Base-by-base conservation (phyloP, 2,888 invertebrate genomes). In the Andrena hattorfiana region DNA sequence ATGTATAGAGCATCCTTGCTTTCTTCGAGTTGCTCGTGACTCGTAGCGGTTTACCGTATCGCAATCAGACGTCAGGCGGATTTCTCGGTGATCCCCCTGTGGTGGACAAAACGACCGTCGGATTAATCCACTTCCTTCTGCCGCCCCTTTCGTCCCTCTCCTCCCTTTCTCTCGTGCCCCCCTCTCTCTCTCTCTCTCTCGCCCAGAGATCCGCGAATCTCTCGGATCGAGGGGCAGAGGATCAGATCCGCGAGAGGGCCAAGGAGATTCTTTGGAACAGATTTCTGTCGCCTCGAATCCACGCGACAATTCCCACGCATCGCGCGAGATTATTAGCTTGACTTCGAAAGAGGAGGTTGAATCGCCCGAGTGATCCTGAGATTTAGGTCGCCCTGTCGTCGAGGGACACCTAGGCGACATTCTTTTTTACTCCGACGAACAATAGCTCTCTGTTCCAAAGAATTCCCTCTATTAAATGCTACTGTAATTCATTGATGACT, bases 51-150 rank as follows among this genome's bases (percentile, higher is more conserved):
- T 88, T 88, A 88, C 88, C 90, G 85, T 90, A 81, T 88, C 85
- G 87, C 85, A 87, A 88, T 90, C 90, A 87, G 90, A 87, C 89
- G 86, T 89, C 90, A 84, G 90, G 86, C 77, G 85, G 86, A 85
- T 87, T 85, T 89, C 89, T 90, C 89, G 90, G 84, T 78, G 85
- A 89, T 89, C 77, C 79, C 77, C 86, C 87, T 84, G 81, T 78
- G 82, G 77, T 81, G 83, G 85, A 85, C 83, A 87, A 75, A 81
- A 88, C 80, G 83, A 77, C 81, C 71, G 76, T 82, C 76, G 68
- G 59, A 86, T 88, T 86, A 87, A 82, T 88, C 79, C 78, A 81
- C 82, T 73, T 85, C 68, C 69, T 64, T 66, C 59, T 30, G 72
- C 54, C 68, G 49, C 26, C 28, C 42, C 32, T 16, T 42, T 60